A percentile compares a stretch with the other conserved stretches of the same genome.
These are phyloP conservation scores for Papilio elwesi DNA, from an alignment of 2,888 invertebrate species.

Conservation along the genomic window DNA sequence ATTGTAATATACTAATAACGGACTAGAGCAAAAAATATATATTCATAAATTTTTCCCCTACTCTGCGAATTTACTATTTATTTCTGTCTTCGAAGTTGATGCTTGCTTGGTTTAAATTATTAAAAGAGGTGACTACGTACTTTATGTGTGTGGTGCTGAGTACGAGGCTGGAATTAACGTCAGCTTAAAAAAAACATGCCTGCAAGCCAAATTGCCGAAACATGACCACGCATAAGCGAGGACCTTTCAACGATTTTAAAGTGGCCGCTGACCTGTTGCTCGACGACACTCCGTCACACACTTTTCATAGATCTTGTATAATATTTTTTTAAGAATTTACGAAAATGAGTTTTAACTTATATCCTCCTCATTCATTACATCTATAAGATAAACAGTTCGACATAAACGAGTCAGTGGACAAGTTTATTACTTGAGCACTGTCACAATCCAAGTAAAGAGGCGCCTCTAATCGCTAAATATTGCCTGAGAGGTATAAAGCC, in stretches of 20 bases:
- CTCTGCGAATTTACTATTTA: too few species aligned
- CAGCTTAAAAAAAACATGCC: constrained; percentile 9
- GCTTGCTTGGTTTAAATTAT: not conserved
- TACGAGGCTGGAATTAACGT: constrained; percentile 7
- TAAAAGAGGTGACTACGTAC: not conserved
- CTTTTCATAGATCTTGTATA: constrained; percentile 2
- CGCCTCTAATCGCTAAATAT: too few species aligned
- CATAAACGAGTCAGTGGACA: too few species aligned
- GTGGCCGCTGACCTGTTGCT: constrained; percentile 9
- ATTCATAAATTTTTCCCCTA: too few species aligned
- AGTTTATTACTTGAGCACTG: too few species aligned
- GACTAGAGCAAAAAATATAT: too few species aligned
- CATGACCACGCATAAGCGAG: constrained; percentile 29
- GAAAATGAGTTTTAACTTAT: not conserved
- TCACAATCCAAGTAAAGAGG: too few species aligned
- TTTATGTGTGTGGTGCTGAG: not conserved
- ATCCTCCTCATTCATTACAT: not conserved
- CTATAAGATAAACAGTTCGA: too few species aligned
- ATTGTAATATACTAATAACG: too few species aligned
- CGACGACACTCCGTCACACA: constrained; percentile 1
- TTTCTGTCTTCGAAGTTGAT: not conserved
- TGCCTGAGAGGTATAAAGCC: not conserved
- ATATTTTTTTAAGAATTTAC: not conserved
- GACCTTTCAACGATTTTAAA: constrained; percentile 16
- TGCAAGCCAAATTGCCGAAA: constrained; percentile 14